Percentiles rank a stretch among this genome's conserved stretches.
Evolutionary conservation across 2,797 vertebrate species (phyloP).

Genomic region (Rhyacichthys aspro): DNA sequence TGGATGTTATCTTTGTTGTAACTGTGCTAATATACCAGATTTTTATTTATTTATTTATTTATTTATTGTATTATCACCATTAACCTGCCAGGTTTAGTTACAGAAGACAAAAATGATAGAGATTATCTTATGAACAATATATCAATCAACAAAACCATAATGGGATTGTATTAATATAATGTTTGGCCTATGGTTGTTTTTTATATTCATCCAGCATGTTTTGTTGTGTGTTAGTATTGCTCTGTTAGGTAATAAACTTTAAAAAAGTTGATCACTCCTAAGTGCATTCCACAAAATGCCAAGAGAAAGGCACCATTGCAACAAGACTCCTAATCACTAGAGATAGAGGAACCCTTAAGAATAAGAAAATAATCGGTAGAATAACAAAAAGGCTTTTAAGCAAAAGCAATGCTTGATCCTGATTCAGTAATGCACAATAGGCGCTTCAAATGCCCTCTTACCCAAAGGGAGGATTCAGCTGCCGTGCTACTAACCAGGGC

Average conservation of each 20-base stretch:
- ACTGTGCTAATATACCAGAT: too few species aligned
- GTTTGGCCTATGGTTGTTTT: background rate
- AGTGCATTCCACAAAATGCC: conserved; percentile 61
- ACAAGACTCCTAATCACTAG: conserved; percentile 71
- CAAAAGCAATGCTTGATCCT: conserved; percentile 77
- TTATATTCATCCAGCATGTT: conserved; percentile 10
- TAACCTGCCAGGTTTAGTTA: too few species aligned
- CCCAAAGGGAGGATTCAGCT: conserved; percentile 78
- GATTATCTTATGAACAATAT: background rate
- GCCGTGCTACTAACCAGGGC: conserved; percentile 67
- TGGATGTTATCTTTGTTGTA: too few species aligned
- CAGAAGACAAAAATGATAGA: too few species aligned
- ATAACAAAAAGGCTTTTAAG: conserved; percentile 75
- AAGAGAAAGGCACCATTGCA: conserved; percentile 54
- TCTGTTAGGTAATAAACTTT: conserved; percentile 19
- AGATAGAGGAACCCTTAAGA: conserved; percentile 62
- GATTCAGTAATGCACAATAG: conserved; percentile 75
- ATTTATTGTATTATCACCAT: too few species aligned
- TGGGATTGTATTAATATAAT: background rate
- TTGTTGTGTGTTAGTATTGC: conserved; percentile 1
- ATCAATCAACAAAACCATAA: background rate
- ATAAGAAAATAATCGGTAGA: conserved; percentile 78
- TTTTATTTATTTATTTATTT: too few species aligned
- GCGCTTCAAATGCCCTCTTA: conserved; percentile 80
- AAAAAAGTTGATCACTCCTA: conserved; percentile 28